Percentiles rank a stretch among this genome's conserved stretches.
These are phyloP conservation scores for Argya squamiceps DNA, from an alignment of 2,797 vertebrate genomes.

Conservation along the genomic window DNA sequence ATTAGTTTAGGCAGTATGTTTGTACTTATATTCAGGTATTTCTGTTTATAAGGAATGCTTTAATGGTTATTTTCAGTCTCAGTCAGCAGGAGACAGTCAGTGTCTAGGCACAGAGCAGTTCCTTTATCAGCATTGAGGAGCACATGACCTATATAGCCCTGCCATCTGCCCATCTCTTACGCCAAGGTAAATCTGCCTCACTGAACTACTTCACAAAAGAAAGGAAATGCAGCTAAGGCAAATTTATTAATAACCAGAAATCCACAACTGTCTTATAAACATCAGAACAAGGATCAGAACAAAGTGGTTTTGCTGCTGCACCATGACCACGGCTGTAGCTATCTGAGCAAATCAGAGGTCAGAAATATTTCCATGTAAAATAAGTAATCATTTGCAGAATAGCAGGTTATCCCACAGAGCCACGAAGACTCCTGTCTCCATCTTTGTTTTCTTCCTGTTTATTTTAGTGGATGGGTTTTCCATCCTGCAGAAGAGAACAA, in stretches of 20 bases:
- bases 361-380: slow-evolving; percentile 1
- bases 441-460: neutral
- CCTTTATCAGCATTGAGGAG: neutral
- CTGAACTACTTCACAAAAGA: neutral
- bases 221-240: neutral
- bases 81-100: neutral
- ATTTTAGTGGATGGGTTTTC: neutral
- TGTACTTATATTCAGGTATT: neutral
- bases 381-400: neutral
- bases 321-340: neutral
- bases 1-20: neutral
- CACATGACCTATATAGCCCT: slow-evolving; percentile 12
- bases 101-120: neutral
- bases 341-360: neutral
- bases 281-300: neutral
- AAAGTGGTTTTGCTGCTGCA: neutral
- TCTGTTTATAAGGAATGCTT: neutral
- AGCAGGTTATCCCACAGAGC: neutral
- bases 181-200: slow-evolving; percentile 5
- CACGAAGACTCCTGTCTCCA: neutral
- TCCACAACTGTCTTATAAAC: neutral
- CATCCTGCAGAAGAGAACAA: neutral
- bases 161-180: slow-evolving; percentile 15
- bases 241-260: neutral
- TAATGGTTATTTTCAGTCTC: neutral